These are phyloP conservation scores for Phortica okadai DNA, from an alignment of 2,888 invertebrate genomes.

Conservation along the genomic window DNA sequence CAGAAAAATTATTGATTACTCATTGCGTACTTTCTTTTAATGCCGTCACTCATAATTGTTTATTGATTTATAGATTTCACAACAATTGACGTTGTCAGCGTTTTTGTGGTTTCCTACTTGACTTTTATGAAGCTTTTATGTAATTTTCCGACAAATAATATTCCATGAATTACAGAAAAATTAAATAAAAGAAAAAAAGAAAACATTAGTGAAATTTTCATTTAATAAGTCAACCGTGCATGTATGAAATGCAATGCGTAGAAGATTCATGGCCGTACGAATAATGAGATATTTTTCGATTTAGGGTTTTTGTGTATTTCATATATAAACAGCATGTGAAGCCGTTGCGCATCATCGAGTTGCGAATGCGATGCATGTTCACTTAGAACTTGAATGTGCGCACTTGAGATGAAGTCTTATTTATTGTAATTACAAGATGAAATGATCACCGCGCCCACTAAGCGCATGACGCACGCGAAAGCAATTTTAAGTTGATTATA, in stretches of 20 bases:
- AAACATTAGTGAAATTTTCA: background rate
- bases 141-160: background rate
- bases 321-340: background rate
- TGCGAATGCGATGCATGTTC: background rate
- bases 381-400: background rate
- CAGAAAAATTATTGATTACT: background rate
- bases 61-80: background rate
- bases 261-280: background rate
- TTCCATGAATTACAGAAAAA: background rate
- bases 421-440: background rate
- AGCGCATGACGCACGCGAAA: background rate
- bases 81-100: background rate
- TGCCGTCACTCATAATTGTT: background rate
- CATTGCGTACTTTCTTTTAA: background rate
- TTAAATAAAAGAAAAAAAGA: background rate
- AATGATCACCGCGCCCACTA: background rate
- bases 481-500: background rate
- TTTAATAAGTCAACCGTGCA: background rate
- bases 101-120: background rate
- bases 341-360: background rate
- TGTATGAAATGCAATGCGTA: background rate
- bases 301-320: background rate
- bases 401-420: background rate
- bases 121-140: background rate
- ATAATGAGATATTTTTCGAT: background rate